A percentile compares a stretch with the other conserved stretches of the same genome.
These are phyloP conservation scores for Zonitis immaculata DNA, from an alignment of 2,888 invertebrate genomes.

Conservation along the genomic window DNA sequence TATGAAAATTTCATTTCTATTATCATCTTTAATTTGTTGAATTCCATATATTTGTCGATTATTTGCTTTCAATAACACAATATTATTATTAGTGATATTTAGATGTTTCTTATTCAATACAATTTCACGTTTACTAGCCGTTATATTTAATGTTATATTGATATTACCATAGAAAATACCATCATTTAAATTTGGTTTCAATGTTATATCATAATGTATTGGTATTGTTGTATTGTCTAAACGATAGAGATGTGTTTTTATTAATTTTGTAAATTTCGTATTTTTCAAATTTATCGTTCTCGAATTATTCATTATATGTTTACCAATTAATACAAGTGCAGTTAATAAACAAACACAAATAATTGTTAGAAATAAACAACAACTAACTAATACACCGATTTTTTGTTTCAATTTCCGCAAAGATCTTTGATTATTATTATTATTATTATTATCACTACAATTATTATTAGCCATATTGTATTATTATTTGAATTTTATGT, in stretches of 20 bases:
- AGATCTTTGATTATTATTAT: conserved; percentile 7
- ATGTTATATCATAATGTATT: conserved; percentile 58
- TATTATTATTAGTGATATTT: conserved; percentile 32
- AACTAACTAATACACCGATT: conserved; percentile 36
- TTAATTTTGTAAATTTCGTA: neutral
- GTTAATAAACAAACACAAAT: conserved; percentile 41
- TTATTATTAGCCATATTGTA: too few relatives aligned
- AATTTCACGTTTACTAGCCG: conserved; percentile 28
- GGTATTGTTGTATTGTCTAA: conserved; percentile 59
- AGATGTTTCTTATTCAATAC: conserved; percentile 40
- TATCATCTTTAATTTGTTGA: conserved; percentile 34
- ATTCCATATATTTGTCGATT: conserved; percentile 22
- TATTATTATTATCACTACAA: conserved; percentile 9
- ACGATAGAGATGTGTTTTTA: conserved; percentile 36
- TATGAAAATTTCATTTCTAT: conserved; percentile 34
- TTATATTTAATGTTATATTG: conserved; percentile 51
- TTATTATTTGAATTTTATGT: too few relatives aligned
- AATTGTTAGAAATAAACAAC: conserved; percentile 42
- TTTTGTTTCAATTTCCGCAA: conserved; percentile 22
- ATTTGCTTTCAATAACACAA: conserved; percentile 26
- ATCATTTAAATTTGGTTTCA: conserved; percentile 60
- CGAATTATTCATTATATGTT: conserved; percentile 32
- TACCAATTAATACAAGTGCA: conserved; percentile 43
- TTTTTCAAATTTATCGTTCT: neutral
- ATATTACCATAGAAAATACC: conserved; percentile 58